phyloP scores from a whole-genome alignment of 2,888 invertebrate genomes.

The Tiliacea aurago region DNA sequence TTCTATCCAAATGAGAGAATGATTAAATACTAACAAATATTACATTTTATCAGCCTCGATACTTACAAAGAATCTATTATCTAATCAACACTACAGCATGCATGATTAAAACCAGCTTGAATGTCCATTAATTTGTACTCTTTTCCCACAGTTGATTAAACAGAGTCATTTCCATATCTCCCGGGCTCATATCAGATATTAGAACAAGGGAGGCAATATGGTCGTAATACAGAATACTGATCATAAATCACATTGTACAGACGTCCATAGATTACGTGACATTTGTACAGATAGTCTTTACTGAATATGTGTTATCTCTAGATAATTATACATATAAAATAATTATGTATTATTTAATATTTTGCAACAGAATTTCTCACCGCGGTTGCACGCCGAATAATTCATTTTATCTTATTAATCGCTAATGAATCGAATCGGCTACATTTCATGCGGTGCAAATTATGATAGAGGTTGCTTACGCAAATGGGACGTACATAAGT shows the following conservation, averaged over 20 bases:
- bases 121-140: constrained; percentile 56
- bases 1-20: constrained; percentile 30
- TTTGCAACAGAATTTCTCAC: constrained; percentile 35
- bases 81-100: constrained; percentile 56
- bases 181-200: constrained; percentile 56
- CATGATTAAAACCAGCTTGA: constrained; percentile 55
- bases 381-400: constrained; percentile 4
- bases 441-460: constrained; percentile 36
- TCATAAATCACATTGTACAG: constrained; percentile 54
- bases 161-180: constrained; percentile 60
- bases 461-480: constrained; percentile 43
- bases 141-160: constrained; percentile 69
- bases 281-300: constrained; percentile 32
- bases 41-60: constrained; percentile 42
- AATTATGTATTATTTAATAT: constrained; percentile 7
- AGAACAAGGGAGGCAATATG: constrained; percentile 53
- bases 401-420: constrained; percentile 47
- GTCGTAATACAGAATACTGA: constrained; percentile 39
- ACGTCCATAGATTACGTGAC: constrained; percentile 52
- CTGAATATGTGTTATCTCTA: constrained; percentile 14
- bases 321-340: constrained; percentile 24
- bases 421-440: constrained; percentile 50
- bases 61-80: constrained; percentile 59
- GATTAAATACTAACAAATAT: constrained; percentile 39
- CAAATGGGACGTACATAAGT: constrained; percentile 34